A percentile compares a stretch with the other conserved stretches of the same genome.
phyloP scores from a whole-genome alignment of 2,797 vertebrate genomes.

The Scolopax rusticola region DNA sequence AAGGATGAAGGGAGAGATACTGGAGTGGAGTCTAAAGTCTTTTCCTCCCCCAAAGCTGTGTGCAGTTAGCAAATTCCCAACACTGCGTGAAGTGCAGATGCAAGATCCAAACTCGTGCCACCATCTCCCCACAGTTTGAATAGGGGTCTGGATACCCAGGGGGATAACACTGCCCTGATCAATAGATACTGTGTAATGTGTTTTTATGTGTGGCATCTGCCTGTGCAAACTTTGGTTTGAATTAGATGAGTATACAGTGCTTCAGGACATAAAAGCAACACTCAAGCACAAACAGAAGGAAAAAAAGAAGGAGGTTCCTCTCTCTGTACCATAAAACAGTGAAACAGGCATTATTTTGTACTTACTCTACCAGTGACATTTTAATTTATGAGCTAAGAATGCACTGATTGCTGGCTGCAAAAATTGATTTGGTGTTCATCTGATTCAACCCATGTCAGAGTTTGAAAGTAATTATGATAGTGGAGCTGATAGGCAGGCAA shows the following conservation, averaged over 20 bases:
- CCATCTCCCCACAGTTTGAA: neutral
- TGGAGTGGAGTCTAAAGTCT: neutral
- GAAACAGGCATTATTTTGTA: slow-evolving; percentile 67
- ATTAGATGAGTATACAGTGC: neutral
- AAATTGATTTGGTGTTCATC: slow-evolving; percentile 82
- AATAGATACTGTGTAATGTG: neutral
- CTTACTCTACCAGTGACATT: slow-evolving; percentile 75
- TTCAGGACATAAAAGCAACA: neutral
- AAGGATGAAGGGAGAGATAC: neutral
- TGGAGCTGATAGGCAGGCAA: slow-evolving; percentile 79
- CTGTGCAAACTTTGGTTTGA: neutral
- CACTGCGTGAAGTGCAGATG: neutral
- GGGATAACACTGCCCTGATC: neutral
- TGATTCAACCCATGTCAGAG: slow-evolving; percentile 80
- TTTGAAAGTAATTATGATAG: slow-evolving; percentile 83
- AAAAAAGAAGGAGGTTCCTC: neutral
- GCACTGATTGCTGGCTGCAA: slow-evolving; percentile 74
- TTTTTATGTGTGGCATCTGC: neutral
- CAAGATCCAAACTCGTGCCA: neutral
- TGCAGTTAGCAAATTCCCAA: neutral
- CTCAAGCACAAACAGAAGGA: neutral
- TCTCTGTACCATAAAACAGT: neutral
- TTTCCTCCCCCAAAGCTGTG: neutral
- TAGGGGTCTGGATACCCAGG: neutral
- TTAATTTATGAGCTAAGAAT: slow-evolving; percentile 80